A percentile compares a stretch with the other conserved stretches of the same genome.
Evolutionary conservation across 2,888 invertebrate species (phyloP).

Genomic region (Nipponacmea schrenckii): DNA sequence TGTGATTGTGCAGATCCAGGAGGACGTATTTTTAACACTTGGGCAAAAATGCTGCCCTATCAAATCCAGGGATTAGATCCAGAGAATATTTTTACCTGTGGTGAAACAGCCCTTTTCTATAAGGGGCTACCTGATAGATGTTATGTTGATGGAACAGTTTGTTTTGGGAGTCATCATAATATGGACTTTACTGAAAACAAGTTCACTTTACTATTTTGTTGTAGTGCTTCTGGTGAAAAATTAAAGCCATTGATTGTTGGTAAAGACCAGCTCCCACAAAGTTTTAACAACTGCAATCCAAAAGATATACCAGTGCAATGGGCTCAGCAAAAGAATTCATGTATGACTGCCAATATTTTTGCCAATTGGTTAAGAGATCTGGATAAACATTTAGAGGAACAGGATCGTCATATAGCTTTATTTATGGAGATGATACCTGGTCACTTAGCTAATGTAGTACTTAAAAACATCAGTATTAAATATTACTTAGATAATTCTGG

Average conservation of each 20-base stretch:
- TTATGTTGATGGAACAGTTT: conserved; percentile 21
- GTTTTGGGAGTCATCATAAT: conserved; percentile 20
- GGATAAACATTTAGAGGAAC: conserved; percentile 25
- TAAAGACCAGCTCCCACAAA: conserved; percentile 8
- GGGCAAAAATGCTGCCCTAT: conserved; percentile 31
- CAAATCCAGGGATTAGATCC: conserved; percentile 28
- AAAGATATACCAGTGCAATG: conserved; percentile 23
- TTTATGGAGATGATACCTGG: conserved; percentile 32
- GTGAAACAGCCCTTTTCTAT: conserved; percentile 29
- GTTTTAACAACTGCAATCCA: conserved; percentile 2
- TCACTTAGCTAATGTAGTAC: conserved; percentile 24
- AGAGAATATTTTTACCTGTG: conserved; percentile 30
- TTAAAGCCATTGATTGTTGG: conserved; percentile 25
- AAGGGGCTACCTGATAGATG: conserved; percentile 29
- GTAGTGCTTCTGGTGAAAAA: conserved; percentile 28
- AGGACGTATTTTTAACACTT: conserved; percentile 8
- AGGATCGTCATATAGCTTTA: conserved; percentile 26
- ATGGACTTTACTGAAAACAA: conserved; percentile 21
- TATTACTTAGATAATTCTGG: conserved; percentile 29
- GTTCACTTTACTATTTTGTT: conserved; percentile 26
- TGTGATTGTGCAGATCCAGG: conserved; percentile 6
- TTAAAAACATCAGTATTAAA: conserved; percentile 29
- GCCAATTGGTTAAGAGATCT: conserved; percentile 26
- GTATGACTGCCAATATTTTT: conserved; percentile 26
- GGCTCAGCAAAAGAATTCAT: conserved; percentile 19